Evolutionary conservation across 2,888 invertebrate genomes (phyloP).

Genomic region (Trichogramma evanescens): DNA sequence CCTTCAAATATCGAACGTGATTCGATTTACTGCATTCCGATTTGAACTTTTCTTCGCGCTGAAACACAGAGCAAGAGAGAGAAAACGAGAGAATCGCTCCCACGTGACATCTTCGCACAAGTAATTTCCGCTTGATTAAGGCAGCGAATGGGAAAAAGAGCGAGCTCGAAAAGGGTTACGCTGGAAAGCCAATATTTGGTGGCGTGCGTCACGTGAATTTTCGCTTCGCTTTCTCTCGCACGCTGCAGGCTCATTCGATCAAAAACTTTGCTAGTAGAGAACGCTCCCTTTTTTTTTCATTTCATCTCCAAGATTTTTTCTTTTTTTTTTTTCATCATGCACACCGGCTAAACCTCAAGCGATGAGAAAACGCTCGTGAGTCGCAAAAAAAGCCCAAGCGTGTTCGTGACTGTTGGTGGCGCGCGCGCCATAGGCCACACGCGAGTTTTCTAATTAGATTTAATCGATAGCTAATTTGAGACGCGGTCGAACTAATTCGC

Average conservation of each 20-base stretch:
- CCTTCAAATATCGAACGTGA: slow-evolving; percentile 35
- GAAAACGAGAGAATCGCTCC: not conserved
- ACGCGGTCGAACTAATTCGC: slow-evolving; percentile 11
- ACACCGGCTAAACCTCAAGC: slow-evolving; percentile 17
- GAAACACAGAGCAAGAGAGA: not conserved
- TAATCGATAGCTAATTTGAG: slow-evolving; percentile 35
- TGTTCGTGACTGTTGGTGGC: too few relatives aligned
- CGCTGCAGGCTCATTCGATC: not conserved
- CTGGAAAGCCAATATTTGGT: not conserved
- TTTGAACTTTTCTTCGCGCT: slow-evolving; percentile 40
- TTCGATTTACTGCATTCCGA: slow-evolving; percentile 45
- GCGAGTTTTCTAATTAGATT: slow-evolving; percentile 36
- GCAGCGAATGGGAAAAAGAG: slow-evolving; percentile 19
- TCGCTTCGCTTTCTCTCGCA: not conserved
- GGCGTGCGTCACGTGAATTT: not conserved
- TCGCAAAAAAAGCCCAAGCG: slow-evolving; percentile 18
- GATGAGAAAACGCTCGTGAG: slow-evolving; percentile 17
- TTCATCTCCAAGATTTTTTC: not conserved
- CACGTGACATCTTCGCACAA: slow-evolving; percentile 37
- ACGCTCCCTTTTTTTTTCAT: too few relatives aligned
- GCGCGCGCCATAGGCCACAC: not conserved
- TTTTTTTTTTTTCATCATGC: too few relatives aligned
- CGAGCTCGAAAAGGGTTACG: not conserved
- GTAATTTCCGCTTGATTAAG: slow-evolving; percentile 42
- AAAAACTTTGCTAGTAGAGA: not conserved